Percentiles rank a stretch among this genome's conserved stretches.
These are phyloP conservation scores for Drosophila repleta DNA, from an alignment of 1,140 invertebrate genomes.

Conservation along the genomic window DNA sequence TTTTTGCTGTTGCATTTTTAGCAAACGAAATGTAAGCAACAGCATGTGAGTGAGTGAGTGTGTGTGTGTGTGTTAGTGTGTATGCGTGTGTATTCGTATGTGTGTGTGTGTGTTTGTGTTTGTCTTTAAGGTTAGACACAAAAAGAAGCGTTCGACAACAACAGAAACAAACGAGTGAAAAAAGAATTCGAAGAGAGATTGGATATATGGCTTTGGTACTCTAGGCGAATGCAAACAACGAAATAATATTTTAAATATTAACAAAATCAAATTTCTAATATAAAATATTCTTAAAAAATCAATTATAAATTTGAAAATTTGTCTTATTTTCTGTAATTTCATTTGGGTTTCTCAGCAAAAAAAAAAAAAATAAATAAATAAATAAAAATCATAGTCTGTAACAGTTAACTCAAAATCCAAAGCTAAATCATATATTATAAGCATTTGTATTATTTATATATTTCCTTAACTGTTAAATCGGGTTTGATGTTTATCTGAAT, in stretches of 20 bases:
- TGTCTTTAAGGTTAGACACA: slow-evolving; percentile 65
- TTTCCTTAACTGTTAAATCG: slow-evolving; percentile 17
- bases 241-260: too few species aligned
- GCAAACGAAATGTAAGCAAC: slow-evolving; percentile 47
- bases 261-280: too few species aligned
- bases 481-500: slow-evolving; percentile 28
- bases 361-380: too few species aligned
- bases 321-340: too few species aligned
- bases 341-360: too few species aligned
- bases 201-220: too few species aligned
- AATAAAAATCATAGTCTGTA: too few species aligned
- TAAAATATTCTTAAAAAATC: too few species aligned
- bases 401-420: too few species aligned
- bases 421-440: not conserved
- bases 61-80: slow-evolving; percentile 8
- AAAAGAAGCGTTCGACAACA: slow-evolving; percentile 54
- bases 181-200: not conserved
- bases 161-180: slow-evolving; percentile 17
- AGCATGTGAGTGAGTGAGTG: slow-evolving; percentile 13
- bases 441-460: not conserved
- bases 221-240: too few species aligned
- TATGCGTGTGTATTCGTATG: slow-evolving; percentile 5
- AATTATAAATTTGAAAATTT: too few species aligned
- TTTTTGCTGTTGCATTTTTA: slow-evolving; percentile 78
- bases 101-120: slow-evolving; percentile 9